Base-by-base conservation (phyloP, 2,888 invertebrate genomes). In the Tenthredo notha region DNA sequence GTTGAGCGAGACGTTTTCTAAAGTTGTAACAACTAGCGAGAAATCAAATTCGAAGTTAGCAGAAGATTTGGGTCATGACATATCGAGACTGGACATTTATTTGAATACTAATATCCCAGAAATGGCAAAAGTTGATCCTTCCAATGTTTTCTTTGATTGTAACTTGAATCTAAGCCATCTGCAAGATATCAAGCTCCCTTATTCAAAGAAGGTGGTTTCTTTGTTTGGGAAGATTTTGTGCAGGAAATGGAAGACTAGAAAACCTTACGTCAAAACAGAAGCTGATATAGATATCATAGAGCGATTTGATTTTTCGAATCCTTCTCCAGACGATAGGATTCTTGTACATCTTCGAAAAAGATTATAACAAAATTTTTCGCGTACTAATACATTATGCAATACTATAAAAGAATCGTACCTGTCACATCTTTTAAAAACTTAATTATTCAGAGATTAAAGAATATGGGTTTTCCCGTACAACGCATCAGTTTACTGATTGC, bases 271-370 rank as follows among this genome's bases (percentile, higher is more conserved):
- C 47, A 80, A 87, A 74, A 87, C 88, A 82, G 78, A 86, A 84
- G 54, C 87, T 67, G 84, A 86, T 86, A 74, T 67, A 43, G 85
- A 84, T 5, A 88, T 87, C 50, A 86, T 94, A 82, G 89, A 88
- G 85, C 90, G 89, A 72, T 96, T 96, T 93, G 93, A 94, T 86
- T 96, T 96, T 92, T 92, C 94, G 47, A 94, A 94, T 65, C 95
- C 94, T 2, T 96, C 96, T 0, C 96, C 96, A 12, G 96, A 96
- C 92, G 95, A 95, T 91, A 88, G 94, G 84, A 94, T 95, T 84
- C 93, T 90, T n/a, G 90, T 90, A 85, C 91, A 93, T 89, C 90
- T 94, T 54, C 90, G 87, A 77, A 88, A 90, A 86, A 86, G 85
- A 83, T 85, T 65, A 50, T 74, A 61, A 61, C 33, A 85, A 61